phyloP scores from a whole-genome alignment of 1,140 invertebrate genomes.

The Pachypeltis micranthus region DNA sequence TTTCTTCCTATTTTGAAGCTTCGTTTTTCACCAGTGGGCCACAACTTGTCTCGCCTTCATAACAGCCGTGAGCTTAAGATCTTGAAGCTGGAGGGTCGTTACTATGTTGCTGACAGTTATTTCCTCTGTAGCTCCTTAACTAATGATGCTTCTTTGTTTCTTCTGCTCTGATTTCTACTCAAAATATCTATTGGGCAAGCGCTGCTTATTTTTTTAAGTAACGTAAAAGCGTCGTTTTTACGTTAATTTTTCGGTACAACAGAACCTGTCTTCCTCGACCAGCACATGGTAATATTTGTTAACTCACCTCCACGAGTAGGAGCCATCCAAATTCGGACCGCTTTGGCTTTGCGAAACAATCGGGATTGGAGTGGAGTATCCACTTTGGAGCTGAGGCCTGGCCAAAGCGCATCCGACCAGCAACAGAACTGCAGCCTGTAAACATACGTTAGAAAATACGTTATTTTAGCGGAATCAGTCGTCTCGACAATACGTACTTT shows the following conservation, averaged over 20 bases:
- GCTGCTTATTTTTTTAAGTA: background rate
- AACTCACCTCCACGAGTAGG: background rate
- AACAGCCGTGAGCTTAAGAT: too few relatives aligned
- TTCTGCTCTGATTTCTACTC: background rate
- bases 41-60: too few relatives aligned
- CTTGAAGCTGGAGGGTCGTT: too few relatives aligned
- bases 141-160: background rate
- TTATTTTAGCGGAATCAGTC: too few relatives aligned
- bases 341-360: conserved; percentile 8
- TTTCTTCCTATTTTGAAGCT: too few relatives aligned
- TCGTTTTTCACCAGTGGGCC: too few relatives aligned
- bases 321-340: conserved; percentile 9
- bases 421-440: conserved; percentile 4
- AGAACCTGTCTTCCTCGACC: too few relatives aligned
- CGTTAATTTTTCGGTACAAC: background rate
- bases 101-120: too few relatives aligned
- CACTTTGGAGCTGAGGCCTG: background rate
- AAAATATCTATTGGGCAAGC: background rate
- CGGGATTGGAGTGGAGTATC: conserved; percentile 3
- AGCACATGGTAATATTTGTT: background rate
- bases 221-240: background rate
- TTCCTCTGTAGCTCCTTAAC: background rate
- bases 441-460: too few relatives aligned
- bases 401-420: conserved; percentile 4
- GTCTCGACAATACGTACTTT: too few relatives aligned